Base-by-base conservation (phyloP, 2,888 invertebrate species). In the Azorinus chamasolen region DNA sequence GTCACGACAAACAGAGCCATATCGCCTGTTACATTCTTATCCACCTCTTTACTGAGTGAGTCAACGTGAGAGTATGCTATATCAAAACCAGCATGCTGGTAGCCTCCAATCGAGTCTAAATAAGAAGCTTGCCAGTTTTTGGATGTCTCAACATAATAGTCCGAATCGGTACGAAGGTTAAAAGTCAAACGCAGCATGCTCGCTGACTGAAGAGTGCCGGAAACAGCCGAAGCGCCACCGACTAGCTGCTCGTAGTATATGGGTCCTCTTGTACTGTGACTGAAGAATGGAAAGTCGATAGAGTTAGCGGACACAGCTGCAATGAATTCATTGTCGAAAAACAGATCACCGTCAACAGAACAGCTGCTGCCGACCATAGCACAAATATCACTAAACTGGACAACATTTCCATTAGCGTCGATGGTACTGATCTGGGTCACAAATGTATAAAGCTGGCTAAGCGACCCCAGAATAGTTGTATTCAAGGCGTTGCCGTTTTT, bases 1-100 rank as follows among this genome's bases (percentile, higher is more conserved):
- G 79, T 80, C 0, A 77, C 41, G 6, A 64, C 59, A 14, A 82
- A 72, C n/a, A 77, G 45, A 10, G 46, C 46, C 4, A 76, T 76
- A 39, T 84, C 84, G 4, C 79, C 71, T 54, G 37, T 22, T 6
- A 79, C 54, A 62, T 77, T 79, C 14, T 63, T 45, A 14, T 61
- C 41, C n/a, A 83, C 57, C 57, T 79, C 79, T 18, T 63, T 37
- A 18, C 66, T 64, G 22, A 82, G 46, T 0, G 79, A 79, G 12
- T 79, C 62, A 6, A 69, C 70, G 25, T 72, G 55, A 16, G 73
- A 55, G 43, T 71, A 79, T 0, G 71, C 55, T n/a, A 79, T 59
- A 14, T 62, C 63, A 32, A 75, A 59, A 10, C 50, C 41, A 2
- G 16, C 43, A 0, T 75, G 54, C 14, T 18, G 18, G n/a, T 71